Evolutionary conservation across 2,113 vertebrate species (phyloP).

Genomic region (Hylia prasina): DNA sequence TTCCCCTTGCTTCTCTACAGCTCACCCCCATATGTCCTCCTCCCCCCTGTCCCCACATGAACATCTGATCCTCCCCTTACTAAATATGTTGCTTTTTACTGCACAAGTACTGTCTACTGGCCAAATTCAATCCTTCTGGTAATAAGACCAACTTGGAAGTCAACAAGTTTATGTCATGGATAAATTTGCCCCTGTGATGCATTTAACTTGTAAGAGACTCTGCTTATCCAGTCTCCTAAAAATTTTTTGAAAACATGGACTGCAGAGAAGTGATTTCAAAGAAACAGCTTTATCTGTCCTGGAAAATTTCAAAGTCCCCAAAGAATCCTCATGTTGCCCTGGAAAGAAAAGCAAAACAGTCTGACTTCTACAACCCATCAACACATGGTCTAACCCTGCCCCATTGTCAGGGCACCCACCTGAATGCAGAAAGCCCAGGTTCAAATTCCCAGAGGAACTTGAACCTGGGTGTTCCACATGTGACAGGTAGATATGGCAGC

Average conservation of each 20-base stretch:
- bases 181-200: background rate
- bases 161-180: background rate
- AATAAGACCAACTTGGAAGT: background rate
- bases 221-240: background rate
- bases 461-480: background rate
- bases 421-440: background rate
- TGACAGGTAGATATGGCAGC: background rate
- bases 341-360: background rate
- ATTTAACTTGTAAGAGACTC: background rate
- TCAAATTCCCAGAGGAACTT: conserved; percentile 26
- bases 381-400: background rate
- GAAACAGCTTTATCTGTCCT: background rate
- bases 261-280: background rate
- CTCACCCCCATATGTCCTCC: conserved; percentile 22
- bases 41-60: background rate
- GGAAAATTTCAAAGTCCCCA: background rate
- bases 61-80: background rate
- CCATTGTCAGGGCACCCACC: background rate
- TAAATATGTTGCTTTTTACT: conserved; percentile 4
- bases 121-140: conserved; percentile 12
- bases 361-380: background rate
- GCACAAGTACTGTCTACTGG: background rate
- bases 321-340: background rate
- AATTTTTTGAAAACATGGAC: background rate
- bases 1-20: background rate